Conservation (phyloP, 2,888 invertebrate species). For the Cheilosia pagana region DNA sequence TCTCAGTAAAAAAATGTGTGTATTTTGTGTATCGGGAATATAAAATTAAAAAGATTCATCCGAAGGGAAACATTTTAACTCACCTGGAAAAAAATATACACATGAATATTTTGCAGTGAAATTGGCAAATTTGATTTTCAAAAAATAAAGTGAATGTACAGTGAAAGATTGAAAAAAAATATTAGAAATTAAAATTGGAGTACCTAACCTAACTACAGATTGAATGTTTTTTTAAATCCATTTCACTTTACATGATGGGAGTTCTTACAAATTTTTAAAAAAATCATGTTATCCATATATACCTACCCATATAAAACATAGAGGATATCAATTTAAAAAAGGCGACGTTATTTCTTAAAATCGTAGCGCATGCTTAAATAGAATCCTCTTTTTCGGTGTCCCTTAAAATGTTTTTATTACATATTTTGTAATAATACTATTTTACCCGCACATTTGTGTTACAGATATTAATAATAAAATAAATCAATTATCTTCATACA, state of each 20-base stretch:
- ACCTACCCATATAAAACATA: conserved; percentile 16
- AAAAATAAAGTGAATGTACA: conserved; percentile 4
- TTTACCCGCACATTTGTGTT: too few species aligned
- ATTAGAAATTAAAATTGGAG: conserved; percentile 1
- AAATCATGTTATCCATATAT: conserved; percentile 5
- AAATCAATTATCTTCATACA: not conserved
- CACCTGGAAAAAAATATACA: not conserved
- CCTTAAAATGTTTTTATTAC: conserved; percentile 16
- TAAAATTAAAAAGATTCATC: conserved; percentile 9
- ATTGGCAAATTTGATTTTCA: not conserved
- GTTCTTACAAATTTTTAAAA: not conserved
- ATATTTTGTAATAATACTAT: conserved; percentile 19
- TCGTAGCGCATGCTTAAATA: conserved; percentile 8
- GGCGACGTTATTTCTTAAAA: conserved; percentile 18
- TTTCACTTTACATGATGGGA: not conserved
- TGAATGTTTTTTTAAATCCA: too few species aligned
- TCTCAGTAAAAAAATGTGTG: not conserved
- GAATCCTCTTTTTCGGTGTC: conserved; percentile 30
- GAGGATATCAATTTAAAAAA: conserved; percentile 53
- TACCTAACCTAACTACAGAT: not conserved
- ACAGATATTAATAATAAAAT: conserved; percentile 3
- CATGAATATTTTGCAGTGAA: not conserved
- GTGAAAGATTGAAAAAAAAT: conserved; percentile 1
- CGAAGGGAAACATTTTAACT: not conserved
- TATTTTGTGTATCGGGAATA: conserved; percentile 23